phyloP scores from a whole-genome alignment of 37 sponge, comb jelly and placozoan species.

The Agelas oroides region DNA sequence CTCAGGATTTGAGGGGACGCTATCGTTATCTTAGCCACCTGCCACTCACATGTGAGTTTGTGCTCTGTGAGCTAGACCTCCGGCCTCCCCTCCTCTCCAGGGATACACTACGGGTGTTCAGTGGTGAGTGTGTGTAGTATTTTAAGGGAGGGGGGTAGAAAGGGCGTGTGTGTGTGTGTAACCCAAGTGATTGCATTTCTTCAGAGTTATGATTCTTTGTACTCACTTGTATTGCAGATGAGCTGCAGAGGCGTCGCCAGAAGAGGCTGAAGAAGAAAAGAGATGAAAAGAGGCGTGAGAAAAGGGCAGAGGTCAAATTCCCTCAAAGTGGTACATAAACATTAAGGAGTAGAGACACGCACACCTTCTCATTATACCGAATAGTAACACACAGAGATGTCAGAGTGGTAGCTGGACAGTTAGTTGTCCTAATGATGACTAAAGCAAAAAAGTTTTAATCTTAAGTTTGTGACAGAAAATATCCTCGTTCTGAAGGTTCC shows the following conservation, averaged over 20 bases:
- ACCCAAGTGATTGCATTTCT: neutral
- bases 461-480: too few relatives aligned
- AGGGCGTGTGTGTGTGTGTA: neutral
- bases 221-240: slow-evolving; percentile 11
- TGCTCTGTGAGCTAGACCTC: slow-evolving; percentile 87
- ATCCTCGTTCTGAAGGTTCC: too few relatives aligned
- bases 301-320: slow-evolving; percentile 1
- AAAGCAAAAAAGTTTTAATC: neutral
- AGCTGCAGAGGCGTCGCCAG: slow-evolving; percentile 58
- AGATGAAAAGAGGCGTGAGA: slow-evolving; percentile 64
- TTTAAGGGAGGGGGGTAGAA: neutral
- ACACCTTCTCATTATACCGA: too few relatives aligned
- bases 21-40: slow-evolving; percentile 86
- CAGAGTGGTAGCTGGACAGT: too few relatives aligned
- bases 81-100: slow-evolving; percentile 68
- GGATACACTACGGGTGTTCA: slow-evolving; percentile 58
- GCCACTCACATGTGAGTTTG: slow-evolving; percentile 85
- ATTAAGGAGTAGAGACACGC: too few relatives aligned
- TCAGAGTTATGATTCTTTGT: neutral
- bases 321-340: too few relatives aligned
- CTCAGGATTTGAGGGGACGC: slow-evolving; percentile 68
- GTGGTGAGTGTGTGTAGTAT: slow-evolving; percentile 21
- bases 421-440: too few relatives aligned
- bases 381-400: too few relatives aligned
- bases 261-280: slow-evolving; percentile 65